Evolutionary conservation across 2,888 invertebrate genomes (phyloP).

Genomic region (Cerastoderma edule): DNA sequence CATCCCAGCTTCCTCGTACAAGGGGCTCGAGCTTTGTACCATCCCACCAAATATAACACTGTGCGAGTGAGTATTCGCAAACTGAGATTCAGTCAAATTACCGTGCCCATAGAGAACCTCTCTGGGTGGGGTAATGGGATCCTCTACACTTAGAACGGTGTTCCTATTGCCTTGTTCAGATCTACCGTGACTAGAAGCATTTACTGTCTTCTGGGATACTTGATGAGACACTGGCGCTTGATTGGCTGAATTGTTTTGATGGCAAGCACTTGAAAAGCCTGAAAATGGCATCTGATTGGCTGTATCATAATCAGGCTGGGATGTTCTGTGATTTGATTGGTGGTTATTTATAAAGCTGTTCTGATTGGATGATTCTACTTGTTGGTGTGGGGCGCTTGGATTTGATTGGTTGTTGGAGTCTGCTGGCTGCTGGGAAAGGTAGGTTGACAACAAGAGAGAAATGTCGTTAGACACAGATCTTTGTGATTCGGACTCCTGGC

Average conservation of each 20-base stretch:
- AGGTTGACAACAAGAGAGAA: slow-evolving; percentile 40
- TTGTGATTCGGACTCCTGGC: slow-evolving; percentile 23
- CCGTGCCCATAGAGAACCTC: neutral
- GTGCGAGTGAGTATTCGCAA: neutral
- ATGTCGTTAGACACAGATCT: slow-evolving; percentile 40
- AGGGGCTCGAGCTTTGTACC: slow-evolving; percentile 7
- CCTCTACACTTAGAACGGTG: neutral
- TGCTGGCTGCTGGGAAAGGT: slow-evolving; percentile 25
- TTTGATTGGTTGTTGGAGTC: slow-evolving; percentile 3
- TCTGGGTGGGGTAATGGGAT: slow-evolving; percentile 17
- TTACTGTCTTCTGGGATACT: neutral
- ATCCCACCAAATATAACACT: slow-evolving; percentile 16
- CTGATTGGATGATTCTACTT: slow-evolving; percentile 8
- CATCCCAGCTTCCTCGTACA: slow-evolving; percentile 29
- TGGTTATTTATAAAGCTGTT: neutral
- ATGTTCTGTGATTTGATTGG: slow-evolving; percentile 21
- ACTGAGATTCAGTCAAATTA: slow-evolving; percentile 2
- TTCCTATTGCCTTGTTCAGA: neutral
- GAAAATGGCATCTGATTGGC: slow-evolving; percentile 32
- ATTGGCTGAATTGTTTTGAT: slow-evolving; percentile 9
- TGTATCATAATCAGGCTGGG: slow-evolving; percentile 12
- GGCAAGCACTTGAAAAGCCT: neutral
- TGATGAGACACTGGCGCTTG: neutral
- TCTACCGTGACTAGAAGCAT: slow-evolving; percentile 6
- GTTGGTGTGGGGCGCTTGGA: slow-evolving; percentile 42